Percentiles rank a stretch among this genome's conserved stretches.
These are phyloP conservation scores for Arremon aurantiirostris DNA, from an alignment of 2,797 vertebrate genomes.

Conservation along the genomic window DNA sequence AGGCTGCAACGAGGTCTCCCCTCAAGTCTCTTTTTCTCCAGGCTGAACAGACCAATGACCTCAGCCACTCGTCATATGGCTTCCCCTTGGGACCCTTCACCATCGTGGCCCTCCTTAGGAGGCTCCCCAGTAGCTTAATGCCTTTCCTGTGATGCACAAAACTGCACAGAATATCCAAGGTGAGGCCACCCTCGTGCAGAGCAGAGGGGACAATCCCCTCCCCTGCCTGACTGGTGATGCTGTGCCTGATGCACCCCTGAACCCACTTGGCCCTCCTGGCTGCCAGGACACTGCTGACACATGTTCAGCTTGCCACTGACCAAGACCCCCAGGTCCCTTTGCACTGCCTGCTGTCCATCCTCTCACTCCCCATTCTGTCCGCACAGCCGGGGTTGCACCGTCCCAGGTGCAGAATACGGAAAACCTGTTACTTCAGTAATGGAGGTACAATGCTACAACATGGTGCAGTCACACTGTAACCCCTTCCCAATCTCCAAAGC, in stretches of 20 bases:
- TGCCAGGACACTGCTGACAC: neutral
- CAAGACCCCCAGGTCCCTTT: too few relatives aligned
- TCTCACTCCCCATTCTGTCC: neutral
- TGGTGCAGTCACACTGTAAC: fast-evolving
- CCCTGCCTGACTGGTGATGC: fast-evolving
- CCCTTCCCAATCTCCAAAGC: neutral
- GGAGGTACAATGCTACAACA: neutral
- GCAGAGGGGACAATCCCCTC: neutral
- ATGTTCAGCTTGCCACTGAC: neutral
- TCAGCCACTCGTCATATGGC: fast-evolving
- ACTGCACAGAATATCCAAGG: neutral
- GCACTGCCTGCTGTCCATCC: neutral
- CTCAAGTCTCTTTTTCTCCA: neutral
- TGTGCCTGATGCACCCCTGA: neutral
- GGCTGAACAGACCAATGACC: neutral
- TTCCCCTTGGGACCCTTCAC: neutral
- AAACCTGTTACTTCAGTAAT: neutral
- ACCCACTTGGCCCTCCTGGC: neutral
- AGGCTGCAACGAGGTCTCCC: neutral
- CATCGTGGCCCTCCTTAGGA: too few relatives aligned
- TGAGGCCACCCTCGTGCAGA: fast-evolving
- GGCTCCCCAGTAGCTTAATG: neutral
- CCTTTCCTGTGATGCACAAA: neutral
- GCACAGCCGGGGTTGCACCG: fast-evolving
- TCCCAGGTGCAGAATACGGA: neutral